Evolutionary conservation across 2,797 vertebrate genomes (phyloP).

Genomic region (Cyclura pinguis): DNA sequence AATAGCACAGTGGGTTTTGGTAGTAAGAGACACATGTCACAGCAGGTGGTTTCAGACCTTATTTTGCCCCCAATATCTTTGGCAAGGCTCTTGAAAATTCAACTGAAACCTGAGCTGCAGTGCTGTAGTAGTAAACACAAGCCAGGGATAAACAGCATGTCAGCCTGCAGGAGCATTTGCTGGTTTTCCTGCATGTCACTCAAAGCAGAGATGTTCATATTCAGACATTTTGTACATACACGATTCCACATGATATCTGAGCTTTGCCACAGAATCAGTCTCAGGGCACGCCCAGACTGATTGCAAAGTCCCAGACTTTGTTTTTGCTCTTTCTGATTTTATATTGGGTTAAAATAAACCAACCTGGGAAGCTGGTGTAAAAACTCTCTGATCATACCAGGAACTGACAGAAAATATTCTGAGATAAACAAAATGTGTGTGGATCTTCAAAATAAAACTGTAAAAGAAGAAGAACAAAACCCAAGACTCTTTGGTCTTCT

Average conservation of each 20-base stretch:
- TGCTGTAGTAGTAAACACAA: background rate
- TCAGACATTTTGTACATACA: background rate
- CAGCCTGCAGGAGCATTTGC: background rate
- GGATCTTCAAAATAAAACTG: no score
- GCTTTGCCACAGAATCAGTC: background rate
- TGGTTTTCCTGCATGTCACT: background rate
- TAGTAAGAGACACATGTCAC: background rate
- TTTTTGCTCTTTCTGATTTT: no score
- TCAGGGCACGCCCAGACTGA: no score
- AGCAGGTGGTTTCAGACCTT: background rate
- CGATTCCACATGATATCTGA: background rate
- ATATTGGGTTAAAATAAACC: no score
- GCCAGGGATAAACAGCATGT: background rate
- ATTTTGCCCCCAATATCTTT: background rate
- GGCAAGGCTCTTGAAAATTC: constrained; percentile 3
- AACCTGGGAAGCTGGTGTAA: no score
- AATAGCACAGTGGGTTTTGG: fast-evolving
- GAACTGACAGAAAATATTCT: no score
- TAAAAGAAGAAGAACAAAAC: no score
- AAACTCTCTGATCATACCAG: no score
- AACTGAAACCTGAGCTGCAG: background rate
- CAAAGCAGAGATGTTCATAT: background rate
- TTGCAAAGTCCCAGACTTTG: no score
- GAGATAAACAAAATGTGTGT: no score
- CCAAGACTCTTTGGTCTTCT: no score